phyloP scores from a whole-genome alignment of 1,140 invertebrate species.

The Orchesella cincta region DNA sequence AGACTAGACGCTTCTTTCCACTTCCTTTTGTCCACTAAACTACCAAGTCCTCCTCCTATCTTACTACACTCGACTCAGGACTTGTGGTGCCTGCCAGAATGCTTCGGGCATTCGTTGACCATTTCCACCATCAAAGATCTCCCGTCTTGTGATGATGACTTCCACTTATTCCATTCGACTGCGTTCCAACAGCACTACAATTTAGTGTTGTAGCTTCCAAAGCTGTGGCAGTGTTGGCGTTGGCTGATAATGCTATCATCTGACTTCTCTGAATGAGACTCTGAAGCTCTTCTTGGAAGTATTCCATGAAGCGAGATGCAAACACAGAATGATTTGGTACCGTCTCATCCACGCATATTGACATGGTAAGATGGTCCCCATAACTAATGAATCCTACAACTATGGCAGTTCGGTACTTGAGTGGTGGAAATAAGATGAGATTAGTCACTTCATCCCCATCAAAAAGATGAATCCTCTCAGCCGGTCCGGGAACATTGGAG shows the following conservation, averaged over 20 bases:
- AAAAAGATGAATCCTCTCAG: slow-evolving; percentile 34
- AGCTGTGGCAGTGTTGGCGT: background rate
- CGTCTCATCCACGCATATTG: slow-evolving; percentile 37
- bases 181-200: background rate
- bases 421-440: slow-evolving; percentile 42
- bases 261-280: background rate
- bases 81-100: too few relatives aligned
- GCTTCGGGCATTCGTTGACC: background rate
- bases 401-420: slow-evolving; percentile 41
- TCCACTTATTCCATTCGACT: background rate
- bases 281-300: slow-evolving; percentile 21
- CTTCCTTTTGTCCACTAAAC: too few relatives aligned
- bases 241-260: background rate
- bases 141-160: background rate
- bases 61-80: too few relatives aligned
- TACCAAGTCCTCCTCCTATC: too few relatives aligned
- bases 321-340: slow-evolving; percentile 21
- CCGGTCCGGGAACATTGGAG: slow-evolving; percentile 39
- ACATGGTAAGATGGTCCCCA: slow-evolving; percentile 32
- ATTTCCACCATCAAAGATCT: background rate
- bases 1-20: too few relatives aligned
- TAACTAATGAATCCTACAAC: slow-evolving; percentile 42
- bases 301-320: slow-evolving; percentile 25
- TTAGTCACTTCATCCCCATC: slow-evolving; percentile 40
- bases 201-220: background rate